Evolutionary conservation across 2,113 vertebrate genomes (phyloP).

Genomic region (Marmota monax): DNA sequence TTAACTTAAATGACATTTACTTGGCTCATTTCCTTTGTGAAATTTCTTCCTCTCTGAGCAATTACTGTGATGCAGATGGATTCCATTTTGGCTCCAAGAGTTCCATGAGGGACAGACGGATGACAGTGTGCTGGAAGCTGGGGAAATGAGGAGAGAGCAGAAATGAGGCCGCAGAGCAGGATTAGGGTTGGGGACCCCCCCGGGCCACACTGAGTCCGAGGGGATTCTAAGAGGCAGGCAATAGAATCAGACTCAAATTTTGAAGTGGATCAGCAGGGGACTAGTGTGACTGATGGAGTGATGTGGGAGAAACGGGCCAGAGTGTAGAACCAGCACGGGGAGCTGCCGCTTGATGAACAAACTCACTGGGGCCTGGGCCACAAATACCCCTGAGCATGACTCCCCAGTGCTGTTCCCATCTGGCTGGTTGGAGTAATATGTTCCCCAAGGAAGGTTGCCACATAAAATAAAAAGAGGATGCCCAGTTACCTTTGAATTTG

Average conservation of each 20-base stretch:
- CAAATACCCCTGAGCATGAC: neutral
- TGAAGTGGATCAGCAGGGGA: neutral
- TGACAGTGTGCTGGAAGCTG: neutral
- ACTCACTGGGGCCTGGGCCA: neutral
- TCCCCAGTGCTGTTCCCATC: neutral
- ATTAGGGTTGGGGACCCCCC: too few relatives aligned
- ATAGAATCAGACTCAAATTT: neutral
- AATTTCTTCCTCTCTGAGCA: neutral
- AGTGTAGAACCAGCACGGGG: neutral
- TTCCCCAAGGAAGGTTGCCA: neutral
- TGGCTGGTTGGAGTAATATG: neutral
- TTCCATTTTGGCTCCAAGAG: neutral
- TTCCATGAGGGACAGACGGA: neutral
- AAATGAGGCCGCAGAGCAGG: neutral
- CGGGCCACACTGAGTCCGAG: neutral
- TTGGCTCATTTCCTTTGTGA: neutral
- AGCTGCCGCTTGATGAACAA: neutral
- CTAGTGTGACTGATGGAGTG: neutral
- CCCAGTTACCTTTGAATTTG: constrained; percentile 32
- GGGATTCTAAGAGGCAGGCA: neutral
- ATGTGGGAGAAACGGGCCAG: neutral
- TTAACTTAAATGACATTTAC: neutral
- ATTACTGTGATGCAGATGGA: neutral
- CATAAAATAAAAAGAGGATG: neutral
- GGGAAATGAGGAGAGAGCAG: neutral